Conservation (phyloP, 2,888 invertebrate species). For the Lasioglossum marginatum region DNA sequence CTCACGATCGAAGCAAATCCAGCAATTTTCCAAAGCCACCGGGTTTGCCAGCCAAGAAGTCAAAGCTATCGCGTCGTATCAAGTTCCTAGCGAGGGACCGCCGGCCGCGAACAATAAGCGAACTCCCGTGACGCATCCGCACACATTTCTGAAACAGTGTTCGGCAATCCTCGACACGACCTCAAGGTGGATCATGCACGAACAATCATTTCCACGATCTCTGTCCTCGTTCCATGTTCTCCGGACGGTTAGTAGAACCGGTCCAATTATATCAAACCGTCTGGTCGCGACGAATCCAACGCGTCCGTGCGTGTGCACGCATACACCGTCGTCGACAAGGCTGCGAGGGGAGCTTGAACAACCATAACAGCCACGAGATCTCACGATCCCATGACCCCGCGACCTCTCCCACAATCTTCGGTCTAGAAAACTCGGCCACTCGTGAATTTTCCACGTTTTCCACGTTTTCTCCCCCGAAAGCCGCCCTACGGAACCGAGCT, state of each 20-base stretch:
- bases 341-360: not conserved
- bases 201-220: slow-evolving; percentile 68
- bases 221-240: slow-evolving; percentile 64
- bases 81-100: not conserved
- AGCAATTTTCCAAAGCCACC: not conserved
- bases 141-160: not conserved
- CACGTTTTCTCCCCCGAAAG: slow-evolving; percentile 1
- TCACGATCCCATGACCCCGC: slow-evolving; percentile 36
- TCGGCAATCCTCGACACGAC: not conserved
- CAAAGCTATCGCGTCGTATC: not conserved
- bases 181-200: not conserved
- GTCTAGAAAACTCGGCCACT: slow-evolving; percentile 12
- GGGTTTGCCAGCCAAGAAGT: not conserved
- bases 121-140: not conserved
- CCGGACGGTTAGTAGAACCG: slow-evolving; percentile 76
- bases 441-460: slow-evolving; percentile 24
- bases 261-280: slow-evolving; percentile 80
- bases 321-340: slow-evolving; percentile 8
- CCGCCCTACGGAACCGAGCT: not conserved
- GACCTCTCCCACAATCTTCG: not conserved
- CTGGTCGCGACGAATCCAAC: slow-evolving; percentile 50
- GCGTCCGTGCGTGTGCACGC: slow-evolving; percentile 14
- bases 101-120: slow-evolving; percentile 1
- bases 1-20: not conserved
- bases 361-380: not conserved